Base-by-base conservation (phyloP, 2,888 invertebrate species). In the Abrostola triplasia region DNA sequence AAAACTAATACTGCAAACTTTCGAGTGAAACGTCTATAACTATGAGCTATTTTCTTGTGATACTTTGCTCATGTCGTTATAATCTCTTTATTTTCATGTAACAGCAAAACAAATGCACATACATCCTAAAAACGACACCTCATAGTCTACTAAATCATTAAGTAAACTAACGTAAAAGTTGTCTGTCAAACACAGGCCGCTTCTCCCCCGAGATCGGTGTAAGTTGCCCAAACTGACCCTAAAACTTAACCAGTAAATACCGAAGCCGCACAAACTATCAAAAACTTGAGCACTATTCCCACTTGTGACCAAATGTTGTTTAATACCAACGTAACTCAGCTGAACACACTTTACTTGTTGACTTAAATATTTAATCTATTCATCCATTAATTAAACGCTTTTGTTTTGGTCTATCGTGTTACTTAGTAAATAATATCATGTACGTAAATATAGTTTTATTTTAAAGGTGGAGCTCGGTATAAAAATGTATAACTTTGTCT, bases 241-340 rank as follows among this genome's bases (percentile, higher is more conserved):
- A 83, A 24, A 93, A 94, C 93, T 94, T 93, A 87, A 86, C 88
- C 92, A 92, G 94, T 94, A 94, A 94, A 94, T 94, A 94, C 90
- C 79, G 89, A 88, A 91, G 87, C 90, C 92, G 87, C 87, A 90
- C 89, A 86, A 93, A 94, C 94, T 93, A 93, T 93, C 94, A 92
- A 92, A 93, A 93, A 93, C 93, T 93, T 94, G 86, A 87, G 84
- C 86, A 85, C 88, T 85, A 87, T 84, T 88, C 90, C 89, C 91
- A 88, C 90, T 91, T 87, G 91, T 83, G 88, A 86, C 84, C 81
- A 79, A 88, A 88, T 90, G 90, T 84, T 86, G 86, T 86, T 79
- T 87, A 86, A 86, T 87, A 85, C 84, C 80, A 86, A 77, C 61
- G 63, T 81, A 81, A 84, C 89, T 87, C 87, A 85, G 83, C 80